Evolutionary conservation across 2,113 vertebrate species (phyloP).

Genomic region (Stictonetta naevosa): DNA sequence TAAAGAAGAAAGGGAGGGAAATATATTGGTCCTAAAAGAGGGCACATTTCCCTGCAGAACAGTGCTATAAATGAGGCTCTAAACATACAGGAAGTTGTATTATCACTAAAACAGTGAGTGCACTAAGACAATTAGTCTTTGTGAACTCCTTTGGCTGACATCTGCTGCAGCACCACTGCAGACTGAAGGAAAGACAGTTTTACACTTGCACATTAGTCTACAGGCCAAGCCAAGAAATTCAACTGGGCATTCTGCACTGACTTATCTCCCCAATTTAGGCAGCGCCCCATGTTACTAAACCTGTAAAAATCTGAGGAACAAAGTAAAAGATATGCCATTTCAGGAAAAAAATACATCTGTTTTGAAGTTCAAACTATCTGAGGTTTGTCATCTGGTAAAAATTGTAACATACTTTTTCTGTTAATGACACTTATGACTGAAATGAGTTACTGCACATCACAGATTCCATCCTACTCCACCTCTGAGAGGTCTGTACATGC

Average conservation of each 20-base stretch:
- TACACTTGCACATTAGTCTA: neutral
- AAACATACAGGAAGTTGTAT: neutral
- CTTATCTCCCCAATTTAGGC: neutral
- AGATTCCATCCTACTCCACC: neutral
- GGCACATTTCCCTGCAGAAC: neutral
- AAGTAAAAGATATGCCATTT: neutral
- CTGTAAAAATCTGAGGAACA: neutral
- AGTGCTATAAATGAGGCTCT: neutral
- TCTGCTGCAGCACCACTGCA: neutral
- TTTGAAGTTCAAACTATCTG: neutral
- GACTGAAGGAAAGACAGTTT: neutral
- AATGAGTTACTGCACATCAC: neutral
- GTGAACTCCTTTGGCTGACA: neutral
- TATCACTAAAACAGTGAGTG: neutral
- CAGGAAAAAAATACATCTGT: neutral
- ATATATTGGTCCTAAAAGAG: neutral
- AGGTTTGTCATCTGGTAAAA: neutral
- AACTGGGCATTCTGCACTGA: neutral
- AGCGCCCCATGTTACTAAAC: neutral
- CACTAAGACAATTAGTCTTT: neutral
- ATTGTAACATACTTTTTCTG: neutral
- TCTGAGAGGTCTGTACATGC: constrained; percentile 11
- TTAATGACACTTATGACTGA: neutral
- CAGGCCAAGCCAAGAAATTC: neutral
- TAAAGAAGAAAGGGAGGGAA: neutral